Evolutionary conservation across 2,113 vertebrate genomes (phyloP).

Genomic region (Rhinolophus sinicus): DNA sequence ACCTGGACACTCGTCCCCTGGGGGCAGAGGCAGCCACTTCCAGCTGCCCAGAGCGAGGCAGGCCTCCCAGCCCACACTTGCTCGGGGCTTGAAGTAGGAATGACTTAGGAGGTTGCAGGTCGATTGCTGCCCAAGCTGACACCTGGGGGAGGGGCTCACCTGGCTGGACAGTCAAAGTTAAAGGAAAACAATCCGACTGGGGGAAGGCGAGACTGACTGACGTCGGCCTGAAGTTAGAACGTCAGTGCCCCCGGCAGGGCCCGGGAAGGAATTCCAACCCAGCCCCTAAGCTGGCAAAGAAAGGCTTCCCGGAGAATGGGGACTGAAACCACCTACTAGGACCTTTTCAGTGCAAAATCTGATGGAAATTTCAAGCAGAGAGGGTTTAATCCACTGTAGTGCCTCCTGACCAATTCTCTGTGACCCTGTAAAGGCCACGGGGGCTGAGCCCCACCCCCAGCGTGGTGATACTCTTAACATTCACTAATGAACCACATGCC

Average conservation of each 20-base stretch:
- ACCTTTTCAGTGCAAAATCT: background rate
- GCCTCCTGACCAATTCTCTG: fast-evolving
- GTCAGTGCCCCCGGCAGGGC: background rate
- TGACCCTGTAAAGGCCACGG: background rate
- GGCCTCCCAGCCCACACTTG: background rate
- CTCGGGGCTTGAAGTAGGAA: background rate
- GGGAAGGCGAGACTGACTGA: fast-evolving
- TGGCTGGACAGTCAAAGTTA: fast-evolving
- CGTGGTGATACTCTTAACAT: fast-evolving
- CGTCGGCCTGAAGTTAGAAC: background rate
- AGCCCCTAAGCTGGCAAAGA: background rate
- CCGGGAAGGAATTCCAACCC: fast-evolving
- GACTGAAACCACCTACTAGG: background rate
- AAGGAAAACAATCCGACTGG: background rate
- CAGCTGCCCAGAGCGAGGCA: background rate
- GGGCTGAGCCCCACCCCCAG: background rate
- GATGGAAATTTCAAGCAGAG: fast-evolving
- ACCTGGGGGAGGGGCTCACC: fast-evolving
- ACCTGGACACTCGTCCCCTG: background rate
- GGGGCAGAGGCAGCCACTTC: background rate
- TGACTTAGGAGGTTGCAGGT: background rate
- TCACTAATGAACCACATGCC: fast-evolving
- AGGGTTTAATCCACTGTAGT: fast-evolving
- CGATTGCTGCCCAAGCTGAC: background rate
- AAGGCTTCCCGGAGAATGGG: background rate